Evolutionary conservation across 2,113 vertebrate genomes (phyloP).

Genomic region (Anseranas semipalmata): DNA sequence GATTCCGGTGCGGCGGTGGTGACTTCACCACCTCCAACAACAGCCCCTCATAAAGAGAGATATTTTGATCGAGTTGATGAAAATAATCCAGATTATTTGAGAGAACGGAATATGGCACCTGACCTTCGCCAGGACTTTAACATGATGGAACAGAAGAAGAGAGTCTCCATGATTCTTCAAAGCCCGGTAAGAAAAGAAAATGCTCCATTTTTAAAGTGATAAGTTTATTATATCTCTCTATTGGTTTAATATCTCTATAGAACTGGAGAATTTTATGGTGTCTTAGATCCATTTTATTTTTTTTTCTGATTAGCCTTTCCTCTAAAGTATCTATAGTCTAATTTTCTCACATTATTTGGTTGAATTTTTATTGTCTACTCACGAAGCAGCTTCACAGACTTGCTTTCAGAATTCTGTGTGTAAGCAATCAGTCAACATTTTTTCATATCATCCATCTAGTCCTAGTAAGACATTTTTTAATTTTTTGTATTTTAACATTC

Average conservation of each 20-base stretch:
- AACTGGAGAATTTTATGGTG: background rate
- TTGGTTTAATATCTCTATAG: background rate
- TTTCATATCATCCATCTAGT: background rate
- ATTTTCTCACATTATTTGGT: background rate
- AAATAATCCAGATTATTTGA: conserved; percentile 93
- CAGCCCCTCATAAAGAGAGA: conserved; percentile 95
- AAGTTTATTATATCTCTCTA: background rate
- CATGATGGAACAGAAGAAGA: conserved; percentile 99
- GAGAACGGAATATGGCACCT: conserved; percentile 98
- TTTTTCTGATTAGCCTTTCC: background rate
- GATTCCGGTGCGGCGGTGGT: conserved; percentile 93
- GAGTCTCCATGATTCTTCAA: conserved; percentile 99
- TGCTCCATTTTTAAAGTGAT: background rate
- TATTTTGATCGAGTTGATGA: conserved; percentile 98
- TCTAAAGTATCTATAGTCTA: background rate
- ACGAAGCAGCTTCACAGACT: background rate
- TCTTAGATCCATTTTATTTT: background rate
- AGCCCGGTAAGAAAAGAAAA: conserved; percentile 87
- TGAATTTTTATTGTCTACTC: background rate
- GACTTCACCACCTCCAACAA: conserved; percentile 93
- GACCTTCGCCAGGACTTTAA: conserved; percentile 98
- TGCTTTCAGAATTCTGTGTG: background rate
- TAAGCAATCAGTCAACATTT: background rate
- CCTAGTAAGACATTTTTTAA: background rate
- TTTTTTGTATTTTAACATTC: background rate